phyloP scores from a whole-genome alignment of 2,888 invertebrate genomes.

The Plemyria rubiginata region DNA sequence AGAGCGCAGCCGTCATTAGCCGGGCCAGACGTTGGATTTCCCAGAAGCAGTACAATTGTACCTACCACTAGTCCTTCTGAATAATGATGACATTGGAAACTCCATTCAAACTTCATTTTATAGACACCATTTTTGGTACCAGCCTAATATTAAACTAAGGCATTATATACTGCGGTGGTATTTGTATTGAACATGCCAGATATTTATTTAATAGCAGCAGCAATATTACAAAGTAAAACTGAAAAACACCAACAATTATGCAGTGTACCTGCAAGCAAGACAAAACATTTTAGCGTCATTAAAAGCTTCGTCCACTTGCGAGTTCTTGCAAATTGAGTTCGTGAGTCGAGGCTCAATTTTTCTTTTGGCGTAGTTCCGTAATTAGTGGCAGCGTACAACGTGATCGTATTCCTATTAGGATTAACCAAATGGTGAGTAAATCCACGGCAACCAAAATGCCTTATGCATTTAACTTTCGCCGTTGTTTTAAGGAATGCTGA shows the following conservation, averaged over 20 bases:
- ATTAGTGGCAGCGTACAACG: conserved; percentile 29
- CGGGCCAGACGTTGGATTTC: conserved; percentile 76
- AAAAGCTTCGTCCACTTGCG: conserved; percentile 21
- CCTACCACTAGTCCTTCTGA: conserved; percentile 64
- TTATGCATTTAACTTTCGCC: conserved; percentile 78
- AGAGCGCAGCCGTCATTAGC: conserved; percentile 75
- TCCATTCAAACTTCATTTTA: conserved; percentile 59
- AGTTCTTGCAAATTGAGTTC: conserved; percentile 30
- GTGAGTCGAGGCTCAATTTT: conserved; percentile 25
- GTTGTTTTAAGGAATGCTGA: conserved; percentile 81
- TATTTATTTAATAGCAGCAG: background rate
- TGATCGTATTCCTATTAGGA: conserved; percentile 37
- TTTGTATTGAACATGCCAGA: background rate
- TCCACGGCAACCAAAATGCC: conserved; percentile 65
- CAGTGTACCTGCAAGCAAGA: conserved; percentile 9
- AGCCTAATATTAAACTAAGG: conserved; percentile 29
- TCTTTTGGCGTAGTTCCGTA: conserved; percentile 24
- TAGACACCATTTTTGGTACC: conserved; percentile 35
- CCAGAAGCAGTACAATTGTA: conserved; percentile 69
- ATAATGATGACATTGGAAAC: conserved; percentile 72
- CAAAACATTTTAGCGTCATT: conserved; percentile 20
- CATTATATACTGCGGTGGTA: conserved; percentile 16
- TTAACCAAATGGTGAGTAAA: conserved; percentile 53
- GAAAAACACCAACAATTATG: conserved; percentile 1
- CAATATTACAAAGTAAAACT: background rate